These are phyloP conservation scores for Argyra leucocephala DNA, from an alignment of 2,888 invertebrate species.

Conservation along the genomic window DNA sequence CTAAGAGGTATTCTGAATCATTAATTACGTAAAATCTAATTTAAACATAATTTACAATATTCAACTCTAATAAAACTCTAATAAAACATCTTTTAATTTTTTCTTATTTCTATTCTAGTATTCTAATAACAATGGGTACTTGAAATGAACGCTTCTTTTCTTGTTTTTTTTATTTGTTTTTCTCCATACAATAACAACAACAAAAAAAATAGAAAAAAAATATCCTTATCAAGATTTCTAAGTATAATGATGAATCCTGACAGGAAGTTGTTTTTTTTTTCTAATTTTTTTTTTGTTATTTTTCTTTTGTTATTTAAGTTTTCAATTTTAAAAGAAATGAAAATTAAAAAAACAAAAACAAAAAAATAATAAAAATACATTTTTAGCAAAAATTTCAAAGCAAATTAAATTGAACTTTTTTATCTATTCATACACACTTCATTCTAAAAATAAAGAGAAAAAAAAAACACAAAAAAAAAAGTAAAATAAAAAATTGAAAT, in stretches of 20 bases:
- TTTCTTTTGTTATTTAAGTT: neutral
- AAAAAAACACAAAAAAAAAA: neutral
- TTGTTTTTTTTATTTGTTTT: neutral
- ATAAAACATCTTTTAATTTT: neutral
- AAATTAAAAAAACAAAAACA: no score
- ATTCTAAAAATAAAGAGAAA: neutral
- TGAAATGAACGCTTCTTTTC: neutral
- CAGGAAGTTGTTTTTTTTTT: neutral
- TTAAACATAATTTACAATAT: no score
- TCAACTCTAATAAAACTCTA: neutral
- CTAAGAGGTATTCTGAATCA: no score
- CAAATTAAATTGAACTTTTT: constrained; percentile 6
- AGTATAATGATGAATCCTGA: constrained; percentile 6
- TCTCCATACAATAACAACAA: neutral
- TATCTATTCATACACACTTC: constrained; percentile 1
- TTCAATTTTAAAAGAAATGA: neutral
- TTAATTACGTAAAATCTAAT: no score
- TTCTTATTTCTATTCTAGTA: neutral
- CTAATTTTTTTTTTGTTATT: neutral
- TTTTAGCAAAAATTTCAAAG: no score
- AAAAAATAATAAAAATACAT: no score
- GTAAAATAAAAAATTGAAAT: neutral
- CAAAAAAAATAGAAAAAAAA: neutral
- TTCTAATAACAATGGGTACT: neutral
- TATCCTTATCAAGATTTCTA: constrained; percentile 4